phyloP scores from a whole-genome alignment of 2,797 vertebrate genomes.

The Garrulus glandarius region DNA sequence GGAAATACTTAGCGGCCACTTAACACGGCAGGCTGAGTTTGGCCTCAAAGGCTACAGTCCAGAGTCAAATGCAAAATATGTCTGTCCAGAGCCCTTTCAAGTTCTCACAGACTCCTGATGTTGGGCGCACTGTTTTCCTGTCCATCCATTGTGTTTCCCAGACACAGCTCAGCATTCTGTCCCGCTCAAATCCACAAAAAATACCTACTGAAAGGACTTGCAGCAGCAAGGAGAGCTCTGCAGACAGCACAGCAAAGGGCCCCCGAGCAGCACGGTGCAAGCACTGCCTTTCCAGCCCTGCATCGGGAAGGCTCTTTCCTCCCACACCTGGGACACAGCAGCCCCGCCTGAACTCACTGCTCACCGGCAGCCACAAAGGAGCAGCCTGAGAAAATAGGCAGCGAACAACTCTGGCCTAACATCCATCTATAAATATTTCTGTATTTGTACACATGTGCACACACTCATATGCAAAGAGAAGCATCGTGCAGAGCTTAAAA shows the following conservation, averaged over 20 bases:
- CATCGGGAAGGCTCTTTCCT: background rate
- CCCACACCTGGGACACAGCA: background rate
- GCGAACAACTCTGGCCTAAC: background rate
- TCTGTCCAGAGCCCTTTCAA: constrained; percentile 61
- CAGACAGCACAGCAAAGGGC: background rate
- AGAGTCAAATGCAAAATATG: constrained; percentile 66
- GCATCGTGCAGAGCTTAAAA: background rate
- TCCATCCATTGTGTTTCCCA: constrained; percentile 43
- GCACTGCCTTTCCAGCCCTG: background rate
- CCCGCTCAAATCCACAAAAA: constrained; percentile 59
- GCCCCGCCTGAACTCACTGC: background rate
- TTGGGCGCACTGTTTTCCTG: constrained; percentile 54
- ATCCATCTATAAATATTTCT: background rate
- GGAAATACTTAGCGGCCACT: constrained; percentile 61
- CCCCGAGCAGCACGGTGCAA: background rate
- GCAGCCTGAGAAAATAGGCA: background rate
- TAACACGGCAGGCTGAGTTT: constrained; percentile 5
- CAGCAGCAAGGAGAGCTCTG: background rate
- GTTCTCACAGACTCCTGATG: constrained; percentile 37
- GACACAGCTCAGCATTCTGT: constrained; percentile 36
- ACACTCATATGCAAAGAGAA: background rate
- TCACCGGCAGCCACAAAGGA: background rate
- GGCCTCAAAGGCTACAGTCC: constrained; percentile 56
- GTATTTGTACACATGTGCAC: background rate
- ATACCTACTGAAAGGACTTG: background rate